phyloP scores from a whole-genome alignment of 2,888 invertebrate genomes.

The Ceraclea dissimilis region DNA sequence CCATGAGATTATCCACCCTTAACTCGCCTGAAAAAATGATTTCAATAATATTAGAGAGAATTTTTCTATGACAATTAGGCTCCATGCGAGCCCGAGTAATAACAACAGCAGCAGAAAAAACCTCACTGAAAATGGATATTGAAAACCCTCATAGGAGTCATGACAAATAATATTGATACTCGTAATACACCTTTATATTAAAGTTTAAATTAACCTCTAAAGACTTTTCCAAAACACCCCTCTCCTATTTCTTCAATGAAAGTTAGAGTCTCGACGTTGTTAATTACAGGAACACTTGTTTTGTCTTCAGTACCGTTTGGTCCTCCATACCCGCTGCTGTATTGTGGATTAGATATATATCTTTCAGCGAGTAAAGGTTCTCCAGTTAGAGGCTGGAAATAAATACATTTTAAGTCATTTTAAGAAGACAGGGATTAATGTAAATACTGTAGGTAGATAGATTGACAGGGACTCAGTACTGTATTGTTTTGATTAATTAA shows the following conservation, averaged over 20 bases:
- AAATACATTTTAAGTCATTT: background rate
- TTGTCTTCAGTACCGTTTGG: conserved; percentile 33
- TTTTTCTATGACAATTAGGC: too few species aligned
- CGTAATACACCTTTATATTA: background rate
- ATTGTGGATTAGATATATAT: conserved; percentile 71
- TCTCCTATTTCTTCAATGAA: conserved; percentile 76
- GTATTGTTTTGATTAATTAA: too few species aligned
- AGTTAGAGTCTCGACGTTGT: conserved; percentile 56
- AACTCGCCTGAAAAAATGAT: conserved; percentile 48
- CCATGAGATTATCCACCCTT: conserved; percentile 35
- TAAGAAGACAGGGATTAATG: too few species aligned
- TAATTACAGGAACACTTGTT: conserved; percentile 50
- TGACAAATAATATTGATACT: background rate
- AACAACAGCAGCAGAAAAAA: too few species aligned
- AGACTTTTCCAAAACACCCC: conserved; percentile 84
- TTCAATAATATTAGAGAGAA: background rate
- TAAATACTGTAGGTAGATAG: too few species aligned
- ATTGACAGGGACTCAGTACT: too few species aligned
- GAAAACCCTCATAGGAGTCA: background rate
- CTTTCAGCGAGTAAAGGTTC: conserved; percentile 63
- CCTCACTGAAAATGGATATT: too few species aligned
- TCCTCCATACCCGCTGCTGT: conserved; percentile 51
- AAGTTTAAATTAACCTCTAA: conserved; percentile 68
- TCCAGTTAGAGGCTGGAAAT: conserved; percentile 39
- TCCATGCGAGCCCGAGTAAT: too few species aligned